phyloP scores from a whole-genome alignment of 2,797 vertebrate genomes.

The Eidolon dupreanum region DNA sequence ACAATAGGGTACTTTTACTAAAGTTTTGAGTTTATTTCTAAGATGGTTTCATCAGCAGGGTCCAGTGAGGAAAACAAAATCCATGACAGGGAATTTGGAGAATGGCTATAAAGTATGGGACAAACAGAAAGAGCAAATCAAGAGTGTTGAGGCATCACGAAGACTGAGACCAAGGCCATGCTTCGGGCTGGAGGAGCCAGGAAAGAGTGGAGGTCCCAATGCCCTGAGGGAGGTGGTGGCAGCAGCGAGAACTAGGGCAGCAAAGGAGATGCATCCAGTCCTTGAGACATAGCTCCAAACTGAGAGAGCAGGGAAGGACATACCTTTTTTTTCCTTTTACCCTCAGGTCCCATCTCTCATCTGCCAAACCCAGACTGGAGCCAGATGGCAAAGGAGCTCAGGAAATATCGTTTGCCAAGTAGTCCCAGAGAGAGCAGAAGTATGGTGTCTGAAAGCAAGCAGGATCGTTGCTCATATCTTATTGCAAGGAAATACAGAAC shows the following conservation, averaged over 20 bases:
- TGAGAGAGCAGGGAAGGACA: neutral
- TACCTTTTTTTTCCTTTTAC: neutral
- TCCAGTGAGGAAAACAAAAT: neutral
- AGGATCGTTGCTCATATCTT: neutral
- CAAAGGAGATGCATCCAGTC: neutral
- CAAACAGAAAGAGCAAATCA: neutral
- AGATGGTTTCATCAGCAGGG: neutral
- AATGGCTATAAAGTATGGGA: neutral
- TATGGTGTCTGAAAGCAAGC: neutral
- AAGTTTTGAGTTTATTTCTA: conserved; percentile 3
- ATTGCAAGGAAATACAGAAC: neutral
- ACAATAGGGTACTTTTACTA: neutral
- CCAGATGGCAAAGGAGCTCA: neutral
- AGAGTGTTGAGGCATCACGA: neutral
- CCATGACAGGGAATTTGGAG: neutral
- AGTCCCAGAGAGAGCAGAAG: neutral
- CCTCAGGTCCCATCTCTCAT: neutral
- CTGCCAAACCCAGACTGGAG: neutral
- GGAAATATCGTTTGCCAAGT: neutral
- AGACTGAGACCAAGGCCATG: neutral
- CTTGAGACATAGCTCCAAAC: neutral
- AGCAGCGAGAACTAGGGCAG: neutral
- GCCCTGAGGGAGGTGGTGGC: too few relatives aligned
- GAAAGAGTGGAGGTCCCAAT: neutral
- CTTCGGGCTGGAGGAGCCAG: neutral